Base-by-base conservation (phyloP, 2,797 vertebrate species). In the Notolepis coatsorum region DNA sequence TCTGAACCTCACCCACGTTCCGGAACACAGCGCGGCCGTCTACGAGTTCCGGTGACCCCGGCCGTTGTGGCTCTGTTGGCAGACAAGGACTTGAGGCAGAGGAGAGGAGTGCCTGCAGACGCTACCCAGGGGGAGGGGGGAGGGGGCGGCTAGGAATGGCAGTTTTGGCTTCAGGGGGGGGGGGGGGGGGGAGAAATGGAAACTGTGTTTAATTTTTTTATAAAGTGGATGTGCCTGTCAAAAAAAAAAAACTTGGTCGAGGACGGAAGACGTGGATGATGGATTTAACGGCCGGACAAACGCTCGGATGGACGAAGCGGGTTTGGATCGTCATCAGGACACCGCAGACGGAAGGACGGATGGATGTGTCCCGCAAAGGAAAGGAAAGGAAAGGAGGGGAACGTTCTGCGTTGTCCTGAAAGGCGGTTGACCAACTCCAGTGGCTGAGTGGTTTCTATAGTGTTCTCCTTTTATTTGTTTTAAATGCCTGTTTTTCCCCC, bases 1-100 rank as follows among this genome's bases (percentile, higher is more conserved):
- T 20, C 79, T 99, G 88, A 99, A 97, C 81, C 94, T 99, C 77
- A 98, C 95, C 52, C 97, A 99, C 0, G 96, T 99, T 80, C 95
- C 96, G 0, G 96, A 99, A 91, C 96, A 97, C 95, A 99, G 97
- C 0, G 96, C 95, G n/a, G 95, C 96, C 80, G 97, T 99, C 91
- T 99, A 99, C 7, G 97, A 99, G 82, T 99, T 99, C 88, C 98
- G 97, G 95, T 99, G 98, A 99, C 95, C 92, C 72, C 53, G 46
- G 77, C 55, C 38, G n/a, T 65, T 55, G 70, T 73, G 73, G 79
- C 80, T 71, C 68, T 54, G 62, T 28, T 46, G 42, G 77, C 52
- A 75, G 80, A 86, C 71, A 71, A 62, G 72, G 81, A 84, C 75
- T 83, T 69, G 20, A 63, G 61, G 55, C 61, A 61, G 68, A 80